phyloP scores from a whole-genome alignment of 2,113 vertebrate species.

The Tachuris rubrigastra region DNA sequence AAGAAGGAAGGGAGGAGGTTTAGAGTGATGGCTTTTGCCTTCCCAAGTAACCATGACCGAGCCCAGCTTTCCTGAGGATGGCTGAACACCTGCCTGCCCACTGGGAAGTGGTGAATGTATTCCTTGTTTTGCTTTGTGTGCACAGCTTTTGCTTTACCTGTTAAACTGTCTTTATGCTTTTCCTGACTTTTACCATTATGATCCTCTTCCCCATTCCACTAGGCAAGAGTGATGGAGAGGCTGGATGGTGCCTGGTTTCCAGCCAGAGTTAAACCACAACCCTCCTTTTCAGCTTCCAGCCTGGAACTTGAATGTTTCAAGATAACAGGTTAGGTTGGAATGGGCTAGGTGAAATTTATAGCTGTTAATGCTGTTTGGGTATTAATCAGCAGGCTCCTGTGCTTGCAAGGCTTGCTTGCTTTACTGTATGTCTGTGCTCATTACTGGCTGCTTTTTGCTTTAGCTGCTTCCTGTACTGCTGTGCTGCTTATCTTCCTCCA shows the following conservation, averaged over 20 bases:
- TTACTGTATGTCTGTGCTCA: background rate
- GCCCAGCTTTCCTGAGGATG: background rate
- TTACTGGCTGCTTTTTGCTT: background rate
- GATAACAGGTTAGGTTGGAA: background rate
- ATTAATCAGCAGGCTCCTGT: background rate
- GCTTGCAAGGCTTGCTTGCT: background rate
- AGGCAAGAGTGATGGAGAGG: background rate
- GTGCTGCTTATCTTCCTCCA: background rate
- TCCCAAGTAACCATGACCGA: background rate
- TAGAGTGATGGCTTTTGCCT: rapidly evolving
- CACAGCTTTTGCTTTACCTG: rapidly evolving
- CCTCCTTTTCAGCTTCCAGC: background rate
- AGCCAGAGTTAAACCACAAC: background rate
- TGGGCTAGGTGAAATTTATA: background rate
- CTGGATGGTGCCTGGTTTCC: background rate
- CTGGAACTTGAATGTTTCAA: background rate
- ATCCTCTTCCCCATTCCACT: background rate
- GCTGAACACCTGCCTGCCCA: background rate
- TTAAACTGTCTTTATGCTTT: background rate
- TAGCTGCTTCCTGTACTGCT: background rate
- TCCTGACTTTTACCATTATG: background rate
- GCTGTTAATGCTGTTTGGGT: background rate
- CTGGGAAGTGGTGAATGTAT: background rate
- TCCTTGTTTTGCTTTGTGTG: background rate
- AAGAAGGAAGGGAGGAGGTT: background rate